Evolutionary conservation across 2,113 vertebrate genomes (phyloP).

Genomic region (Azemiops feae): DNA sequence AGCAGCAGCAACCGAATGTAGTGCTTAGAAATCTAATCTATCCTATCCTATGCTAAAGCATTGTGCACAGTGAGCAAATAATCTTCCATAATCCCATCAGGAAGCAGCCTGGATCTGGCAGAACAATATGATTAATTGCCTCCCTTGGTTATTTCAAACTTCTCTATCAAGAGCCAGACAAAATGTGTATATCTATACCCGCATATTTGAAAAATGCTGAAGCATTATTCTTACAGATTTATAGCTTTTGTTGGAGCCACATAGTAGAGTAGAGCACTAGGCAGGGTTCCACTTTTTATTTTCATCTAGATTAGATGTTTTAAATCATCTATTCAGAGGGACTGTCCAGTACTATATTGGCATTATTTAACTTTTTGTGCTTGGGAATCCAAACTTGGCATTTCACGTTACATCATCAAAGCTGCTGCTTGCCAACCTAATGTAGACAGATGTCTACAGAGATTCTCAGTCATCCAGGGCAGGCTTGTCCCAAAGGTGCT

Average conservation of each 20-base stretch:
- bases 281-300: not conserved
- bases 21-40: not conserved
- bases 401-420: not conserved
- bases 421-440: not conserved
- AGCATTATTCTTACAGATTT: not conserved
- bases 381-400: not conserved
- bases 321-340: not conserved
- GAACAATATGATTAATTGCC: not conserved
- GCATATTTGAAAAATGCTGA: not conserved
- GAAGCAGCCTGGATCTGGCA: not conserved
- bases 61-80: not conserved
- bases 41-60: not conserved
- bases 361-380: not conserved
- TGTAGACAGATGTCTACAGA: not conserved
- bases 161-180: not conserved
- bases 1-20: not conserved
- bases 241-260: not conserved
- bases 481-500: not conserved
- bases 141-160: not conserved
- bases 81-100: not conserved
- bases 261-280: not conserved
- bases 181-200: not conserved
- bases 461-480: not conserved
- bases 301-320: not conserved
- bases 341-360: not conserved